Evolutionary conservation across 2,888 invertebrate genomes (phyloP).

Genomic region (Amiota mariae): DNA sequence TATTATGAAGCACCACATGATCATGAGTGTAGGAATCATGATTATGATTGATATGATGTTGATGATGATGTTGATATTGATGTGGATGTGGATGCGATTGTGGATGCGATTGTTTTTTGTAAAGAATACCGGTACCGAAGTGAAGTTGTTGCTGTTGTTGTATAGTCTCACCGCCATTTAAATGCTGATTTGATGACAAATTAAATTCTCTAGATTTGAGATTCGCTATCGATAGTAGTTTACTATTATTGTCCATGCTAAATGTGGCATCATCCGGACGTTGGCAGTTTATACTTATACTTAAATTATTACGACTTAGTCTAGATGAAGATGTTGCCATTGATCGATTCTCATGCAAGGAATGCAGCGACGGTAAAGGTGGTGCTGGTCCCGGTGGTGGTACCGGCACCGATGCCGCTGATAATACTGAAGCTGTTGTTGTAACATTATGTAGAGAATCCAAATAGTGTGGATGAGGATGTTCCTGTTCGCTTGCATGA

Average conservation of each 20-base stretch:
- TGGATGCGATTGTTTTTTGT: not conserved
- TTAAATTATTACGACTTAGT: constrained; percentile 56
- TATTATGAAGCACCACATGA: constrained; percentile 35
- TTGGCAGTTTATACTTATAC: constrained; percentile 52
- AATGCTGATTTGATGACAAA: constrained; percentile 40
- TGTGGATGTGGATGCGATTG: not conserved
- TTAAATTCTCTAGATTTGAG: constrained; percentile 55
- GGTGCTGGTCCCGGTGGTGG: constrained; percentile 3
- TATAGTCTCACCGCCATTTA: constrained; percentile 40
- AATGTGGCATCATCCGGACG: constrained; percentile 59
- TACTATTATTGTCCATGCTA: constrained; percentile 58
- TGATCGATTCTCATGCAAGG: not conserved
- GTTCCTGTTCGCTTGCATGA: constrained; percentile 46
- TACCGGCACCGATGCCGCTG: not conserved
- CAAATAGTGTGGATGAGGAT: constrained; percentile 19
- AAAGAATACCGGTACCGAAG: not conserved
- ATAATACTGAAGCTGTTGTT: not conserved
- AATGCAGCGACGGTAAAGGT: not conserved
- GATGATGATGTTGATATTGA: not conserved
- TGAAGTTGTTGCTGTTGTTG: not conserved
- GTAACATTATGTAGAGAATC: not conserved
- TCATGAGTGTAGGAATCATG: not conserved
- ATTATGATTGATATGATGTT: not conserved
- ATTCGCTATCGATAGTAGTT: constrained; percentile 54
- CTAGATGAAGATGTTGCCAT: constrained; percentile 43